phyloP scores from a whole-genome alignment of 2,797 vertebrate genomes.

The Sorex maritimensis region DNA sequence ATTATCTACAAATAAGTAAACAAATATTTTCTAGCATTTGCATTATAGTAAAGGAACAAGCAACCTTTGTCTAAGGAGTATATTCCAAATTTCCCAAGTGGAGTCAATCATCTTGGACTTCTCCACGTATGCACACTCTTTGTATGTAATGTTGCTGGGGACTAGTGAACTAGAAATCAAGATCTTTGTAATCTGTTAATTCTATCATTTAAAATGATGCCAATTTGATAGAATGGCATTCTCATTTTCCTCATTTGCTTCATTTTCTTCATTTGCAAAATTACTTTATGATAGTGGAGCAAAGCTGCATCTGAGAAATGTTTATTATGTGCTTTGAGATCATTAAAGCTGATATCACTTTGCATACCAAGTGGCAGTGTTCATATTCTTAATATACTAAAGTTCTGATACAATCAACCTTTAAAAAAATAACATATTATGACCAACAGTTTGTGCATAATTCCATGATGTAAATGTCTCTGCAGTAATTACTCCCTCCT shows the following conservation, averaged over 20 bases:
- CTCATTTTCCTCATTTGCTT: conserved; percentile 81
- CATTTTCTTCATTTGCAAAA: conserved; percentile 82
- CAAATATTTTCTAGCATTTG: not conserved
- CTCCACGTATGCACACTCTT: not conserved
- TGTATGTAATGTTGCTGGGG: conserved; percentile 40
- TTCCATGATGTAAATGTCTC: conserved; percentile 74
- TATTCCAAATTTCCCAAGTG: conserved; percentile 45
- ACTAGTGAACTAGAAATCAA: conserved; percentile 70
- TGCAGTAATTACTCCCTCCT: conserved; percentile 63
- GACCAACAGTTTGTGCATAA: conserved; percentile 70
- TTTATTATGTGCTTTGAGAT: conserved; percentile 84
- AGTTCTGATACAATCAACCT: conserved; percentile 71
- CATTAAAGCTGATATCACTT: conserved; percentile 76
- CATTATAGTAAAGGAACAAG: not conserved
- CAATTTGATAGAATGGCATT: conserved; percentile 78
- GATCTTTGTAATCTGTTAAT: conserved; percentile 79
- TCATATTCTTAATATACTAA: conserved; percentile 70
- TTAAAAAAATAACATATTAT: conserved; percentile 69
- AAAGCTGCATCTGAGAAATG: conserved; percentile 70
- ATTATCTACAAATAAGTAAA: not conserved
- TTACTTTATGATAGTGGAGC: conserved; percentile 72
- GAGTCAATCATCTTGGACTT: not conserved
- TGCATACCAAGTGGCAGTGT: conserved; percentile 76
- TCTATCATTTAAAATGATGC: conserved; percentile 76
- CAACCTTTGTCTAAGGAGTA: not conserved